Evolutionary conservation across 2,113 vertebrate genomes (phyloP), one percentile per base, ranked within the genome.

Genomic region (Sylvia atricapilla): DNA sequence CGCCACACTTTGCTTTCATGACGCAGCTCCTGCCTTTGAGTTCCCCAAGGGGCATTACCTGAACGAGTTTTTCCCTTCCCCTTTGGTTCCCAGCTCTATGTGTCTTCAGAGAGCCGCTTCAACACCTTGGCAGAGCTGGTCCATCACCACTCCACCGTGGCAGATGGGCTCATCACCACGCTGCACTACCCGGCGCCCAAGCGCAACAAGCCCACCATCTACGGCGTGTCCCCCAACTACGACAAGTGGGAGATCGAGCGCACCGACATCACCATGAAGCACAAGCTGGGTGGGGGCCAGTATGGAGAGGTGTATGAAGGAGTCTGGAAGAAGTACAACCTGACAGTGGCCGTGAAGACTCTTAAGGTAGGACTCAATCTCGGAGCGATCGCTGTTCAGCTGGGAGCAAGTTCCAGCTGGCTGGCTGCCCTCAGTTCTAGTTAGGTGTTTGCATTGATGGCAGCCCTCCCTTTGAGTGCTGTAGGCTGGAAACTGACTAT

Each of bases 181-280:
- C 98, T 99, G 67, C 99, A 99, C 96, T 99, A 99, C 96, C 99
- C 99, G 0, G 99, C 99, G 0, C 99, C 99, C 39, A 99, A 99
- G 77, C 99, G 99, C 98, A 99, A 99, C 97, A 99, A 99, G 95
- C 99, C 99, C 97, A 99, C 99, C 0, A 98, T 99, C 93, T 99
- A 99, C 0, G 99, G 99, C 0, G 99, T 99, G 80, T 99, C 99
- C 20, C 99, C 99, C 25, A 99, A 99, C 98, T 99, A 99, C 0
- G 99, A 99, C 97, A 99, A 99, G 80, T 99, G 99, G 99, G 99
- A 99, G 98, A 99, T 99, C 85, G 99, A 99, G 97, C 98, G 99
- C 93, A 99, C 99, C 0, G 99, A 99, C 98, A 99, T 99, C 95
- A 99, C 99, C 58, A 99, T 99, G 99, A 99, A 99, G 92, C 99